Evolutionary conservation across 2,797 vertebrate genomes (phyloP).

Genomic region (Hephaestus fuliginosus): DNA sequence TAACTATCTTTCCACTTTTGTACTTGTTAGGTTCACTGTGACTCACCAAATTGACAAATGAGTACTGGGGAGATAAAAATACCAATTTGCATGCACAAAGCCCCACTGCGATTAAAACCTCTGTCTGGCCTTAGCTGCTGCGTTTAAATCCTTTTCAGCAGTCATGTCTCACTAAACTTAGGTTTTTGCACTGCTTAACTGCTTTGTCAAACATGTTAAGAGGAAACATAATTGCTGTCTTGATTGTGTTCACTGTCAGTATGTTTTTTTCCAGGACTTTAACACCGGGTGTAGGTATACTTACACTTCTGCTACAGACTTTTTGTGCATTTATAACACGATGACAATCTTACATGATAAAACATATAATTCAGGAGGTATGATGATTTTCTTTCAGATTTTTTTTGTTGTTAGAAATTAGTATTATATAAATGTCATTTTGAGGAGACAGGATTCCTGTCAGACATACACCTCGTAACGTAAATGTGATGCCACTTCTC

Average conservation of each 20-base stretch:
- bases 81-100: neutral
- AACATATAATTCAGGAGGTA: no score
- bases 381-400: neutral
- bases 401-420: neutral
- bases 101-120: conserved; percentile 2
- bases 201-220: neutral
- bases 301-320: neutral
- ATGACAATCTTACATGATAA: neutral
- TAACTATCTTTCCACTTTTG: conserved; percentile 7
- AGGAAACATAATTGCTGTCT: neutral
- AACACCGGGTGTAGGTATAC: no score
- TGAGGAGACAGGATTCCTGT: neutral
- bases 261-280: neutral
- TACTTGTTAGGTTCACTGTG: neutral
- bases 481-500: neutral
- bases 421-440: neutral
- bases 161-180: neutral
- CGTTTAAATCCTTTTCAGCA: neutral
- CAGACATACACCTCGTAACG: neutral
- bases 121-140: neutral
- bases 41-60: neutral
- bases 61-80: conserved; percentile 8
- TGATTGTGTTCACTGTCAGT: neutral
- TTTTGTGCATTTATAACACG: neutral
- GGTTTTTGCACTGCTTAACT: neutral